A percentile compares a stretch with the other conserved stretches of the same genome.
Conservation (phyloP, 92 coral and sea anemone genomes). For the Pocillopora meandrina region DNA sequence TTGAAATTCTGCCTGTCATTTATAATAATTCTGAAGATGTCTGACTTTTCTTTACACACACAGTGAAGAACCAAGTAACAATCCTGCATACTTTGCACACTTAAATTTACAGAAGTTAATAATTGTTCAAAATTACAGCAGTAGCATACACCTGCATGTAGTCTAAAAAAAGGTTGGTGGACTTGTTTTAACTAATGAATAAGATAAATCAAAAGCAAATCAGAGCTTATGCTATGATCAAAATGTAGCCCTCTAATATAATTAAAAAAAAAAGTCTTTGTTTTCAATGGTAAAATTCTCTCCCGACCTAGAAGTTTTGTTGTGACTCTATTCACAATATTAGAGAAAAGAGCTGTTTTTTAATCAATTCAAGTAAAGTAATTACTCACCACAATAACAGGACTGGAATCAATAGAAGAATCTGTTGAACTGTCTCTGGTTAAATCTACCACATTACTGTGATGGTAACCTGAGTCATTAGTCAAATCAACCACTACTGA, state of each 20-base stretch:
- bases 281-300: neutral
- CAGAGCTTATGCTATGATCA: too few species aligned
- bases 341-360: too few species aligned
- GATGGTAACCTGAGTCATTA: slow-evolving; percentile 55
- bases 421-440: slow-evolving; percentile 47
- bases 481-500: slow-evolving; percentile 73
- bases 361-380: too few species aligned
- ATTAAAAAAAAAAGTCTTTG: neutral
- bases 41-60: neutral
- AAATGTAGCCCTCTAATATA: too few species aligned
- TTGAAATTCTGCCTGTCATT: neutral
- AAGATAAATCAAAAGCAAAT: too few species aligned
- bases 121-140: neutral
- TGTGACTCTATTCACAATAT: too few species aligned
- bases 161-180: too few species aligned
- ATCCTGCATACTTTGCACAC: too few species aligned
- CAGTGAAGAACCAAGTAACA: neutral
- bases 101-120: neutral
- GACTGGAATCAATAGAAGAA: slow-evolving; percentile 52
- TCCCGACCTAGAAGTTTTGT: too few species aligned
- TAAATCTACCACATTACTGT: slow-evolving; percentile 64
- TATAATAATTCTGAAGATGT: neutral
- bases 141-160: too few species aligned
- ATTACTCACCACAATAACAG: slow-evolving; percentile 65
- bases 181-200: too few species aligned